phyloP scores from a whole-genome alignment of 2,113 vertebrate species.

The Dasyurus viverrinus region DNA sequence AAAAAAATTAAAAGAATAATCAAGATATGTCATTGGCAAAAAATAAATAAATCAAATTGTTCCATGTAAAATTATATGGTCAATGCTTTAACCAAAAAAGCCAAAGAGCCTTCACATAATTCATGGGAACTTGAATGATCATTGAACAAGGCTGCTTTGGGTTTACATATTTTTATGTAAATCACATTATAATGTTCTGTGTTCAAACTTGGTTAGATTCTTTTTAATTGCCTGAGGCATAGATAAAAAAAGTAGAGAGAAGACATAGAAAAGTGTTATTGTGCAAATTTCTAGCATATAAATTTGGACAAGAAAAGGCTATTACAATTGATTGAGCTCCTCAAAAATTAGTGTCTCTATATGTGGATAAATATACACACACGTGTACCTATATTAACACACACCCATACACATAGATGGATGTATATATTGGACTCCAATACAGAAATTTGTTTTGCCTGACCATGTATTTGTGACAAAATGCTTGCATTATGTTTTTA shows the following conservation, averaged over 20 bases:
- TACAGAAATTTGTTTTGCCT: too few species aligned
- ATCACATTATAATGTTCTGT: slow-evolving; percentile 18
- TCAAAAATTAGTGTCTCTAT: neutral
- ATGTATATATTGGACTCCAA: neutral
- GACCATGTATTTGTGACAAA: neutral
- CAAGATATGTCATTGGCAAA: neutral
- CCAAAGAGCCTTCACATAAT: neutral
- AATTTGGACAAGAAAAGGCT: neutral
- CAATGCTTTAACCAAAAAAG: slow-evolving; percentile 10
- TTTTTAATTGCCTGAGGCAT: slow-evolving; percentile 12
- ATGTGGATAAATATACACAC: neutral
- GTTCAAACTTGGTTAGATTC: neutral
- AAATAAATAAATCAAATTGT: slow-evolving; percentile 57
- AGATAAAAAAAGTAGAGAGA: slow-evolving; percentile 18
- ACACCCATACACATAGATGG: neutral
- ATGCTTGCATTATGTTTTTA: neutral
- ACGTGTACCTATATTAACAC: too few species aligned
- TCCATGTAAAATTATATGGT: slow-evolving; percentile 28
- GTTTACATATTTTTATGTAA: slow-evolving; percentile 49
- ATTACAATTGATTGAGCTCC: neutral
- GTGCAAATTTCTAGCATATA: neutral
- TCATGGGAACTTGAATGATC: slow-evolving; percentile 46
- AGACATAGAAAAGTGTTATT: neutral
- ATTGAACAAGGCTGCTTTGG: slow-evolving; percentile 22
- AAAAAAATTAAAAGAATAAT: neutral